A percentile compares a stretch with the other conserved stretches of the same genome.
Conservation (phyloP, 2,113 vertebrate genomes). For the Phrynosoma platyrhinos region DNA sequence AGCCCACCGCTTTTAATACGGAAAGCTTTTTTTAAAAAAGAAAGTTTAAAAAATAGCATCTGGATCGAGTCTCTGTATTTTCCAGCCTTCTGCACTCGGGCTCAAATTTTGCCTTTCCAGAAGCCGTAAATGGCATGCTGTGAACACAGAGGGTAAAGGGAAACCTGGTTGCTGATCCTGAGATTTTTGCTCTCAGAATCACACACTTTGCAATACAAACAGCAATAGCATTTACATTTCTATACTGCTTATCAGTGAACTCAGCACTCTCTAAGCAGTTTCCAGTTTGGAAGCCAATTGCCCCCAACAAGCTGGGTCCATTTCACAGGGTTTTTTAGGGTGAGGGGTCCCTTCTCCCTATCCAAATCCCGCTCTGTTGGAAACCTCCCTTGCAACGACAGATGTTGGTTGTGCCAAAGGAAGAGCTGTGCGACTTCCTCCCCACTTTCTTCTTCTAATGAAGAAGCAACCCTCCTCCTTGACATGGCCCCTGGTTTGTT, state of each 20-base stretch:
- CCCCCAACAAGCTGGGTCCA: no score
- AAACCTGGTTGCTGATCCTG: not conserved
- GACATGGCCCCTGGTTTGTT: fast-evolving
- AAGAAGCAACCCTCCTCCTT: no score
- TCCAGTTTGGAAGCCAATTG: no score
- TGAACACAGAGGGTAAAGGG: not conserved
- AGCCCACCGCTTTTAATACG: not conserved
- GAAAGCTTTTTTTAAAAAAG: constrained; percentile 43
- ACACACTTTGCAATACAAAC: no score
- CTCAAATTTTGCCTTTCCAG: not conserved
- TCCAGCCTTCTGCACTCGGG: not conserved
- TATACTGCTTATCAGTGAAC: no score
- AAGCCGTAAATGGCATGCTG: not conserved
- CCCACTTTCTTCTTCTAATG: not conserved
- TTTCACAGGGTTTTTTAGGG: not conserved
- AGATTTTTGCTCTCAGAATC: not conserved
- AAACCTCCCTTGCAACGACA: not conserved
- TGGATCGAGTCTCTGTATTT: constrained; percentile 26
- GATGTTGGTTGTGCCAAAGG: not conserved
- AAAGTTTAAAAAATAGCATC: constrained; percentile 18
- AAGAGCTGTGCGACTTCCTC: no score
- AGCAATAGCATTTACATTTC: no score
- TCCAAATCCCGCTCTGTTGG: not conserved
- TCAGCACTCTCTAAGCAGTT: no score
- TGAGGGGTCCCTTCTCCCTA: no score